Percentiles rank a stretch among this genome's conserved stretches.
Conservation (phyloP, 2,888 invertebrate genomes). For the Sicus ferrugineus region DNA sequence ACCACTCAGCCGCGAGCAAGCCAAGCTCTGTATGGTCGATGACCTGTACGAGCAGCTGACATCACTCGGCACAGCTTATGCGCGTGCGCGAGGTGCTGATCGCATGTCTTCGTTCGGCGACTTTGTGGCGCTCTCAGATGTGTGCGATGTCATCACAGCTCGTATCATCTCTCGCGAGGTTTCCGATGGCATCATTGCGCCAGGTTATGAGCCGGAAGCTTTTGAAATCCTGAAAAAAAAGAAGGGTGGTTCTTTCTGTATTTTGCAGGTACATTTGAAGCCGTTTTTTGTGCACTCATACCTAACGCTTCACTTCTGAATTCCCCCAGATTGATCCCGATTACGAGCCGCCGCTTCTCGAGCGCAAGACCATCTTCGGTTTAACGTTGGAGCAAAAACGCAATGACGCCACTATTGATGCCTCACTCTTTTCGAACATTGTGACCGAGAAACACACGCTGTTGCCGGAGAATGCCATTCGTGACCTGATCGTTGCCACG, state of each 20-base stretch:
- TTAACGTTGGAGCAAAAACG: constrained; percentile 85
- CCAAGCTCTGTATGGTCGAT: constrained; percentile 91
- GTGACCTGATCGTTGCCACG: constrained; percentile 94
- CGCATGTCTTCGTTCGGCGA: constrained; percentile 99
- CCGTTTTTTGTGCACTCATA: background rate
- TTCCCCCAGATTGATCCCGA: constrained; percentile 79
- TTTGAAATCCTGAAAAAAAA: constrained; percentile 89
- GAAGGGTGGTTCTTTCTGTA: constrained; percentile 91
- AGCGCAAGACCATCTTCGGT: constrained; percentile 85
- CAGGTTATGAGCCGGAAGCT: constrained; percentile 86
- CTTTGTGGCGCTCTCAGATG: constrained; percentile 92
- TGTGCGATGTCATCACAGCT: constrained; percentile 90
- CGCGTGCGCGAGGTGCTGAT: constrained; percentile 95
- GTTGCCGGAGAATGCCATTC: constrained; percentile 77
- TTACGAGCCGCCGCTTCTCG: constrained; percentile 82
- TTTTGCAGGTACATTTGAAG: constrained; percentile 72
- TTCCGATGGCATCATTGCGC: constrained; percentile 98
- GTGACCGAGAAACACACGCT: constrained; percentile 73
- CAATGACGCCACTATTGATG: constrained; percentile 86
- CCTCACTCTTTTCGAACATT: constrained; percentile 80
- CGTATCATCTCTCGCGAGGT: constrained; percentile 92
- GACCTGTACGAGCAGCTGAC: constrained; percentile 78
- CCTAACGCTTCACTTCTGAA: background rate
- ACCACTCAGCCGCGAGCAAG: constrained; percentile 79
- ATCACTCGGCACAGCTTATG: constrained; percentile 90